Base-by-base conservation (phyloP, 2,797 vertebrate species). In the Rhinatrema bivittatum region DNA sequence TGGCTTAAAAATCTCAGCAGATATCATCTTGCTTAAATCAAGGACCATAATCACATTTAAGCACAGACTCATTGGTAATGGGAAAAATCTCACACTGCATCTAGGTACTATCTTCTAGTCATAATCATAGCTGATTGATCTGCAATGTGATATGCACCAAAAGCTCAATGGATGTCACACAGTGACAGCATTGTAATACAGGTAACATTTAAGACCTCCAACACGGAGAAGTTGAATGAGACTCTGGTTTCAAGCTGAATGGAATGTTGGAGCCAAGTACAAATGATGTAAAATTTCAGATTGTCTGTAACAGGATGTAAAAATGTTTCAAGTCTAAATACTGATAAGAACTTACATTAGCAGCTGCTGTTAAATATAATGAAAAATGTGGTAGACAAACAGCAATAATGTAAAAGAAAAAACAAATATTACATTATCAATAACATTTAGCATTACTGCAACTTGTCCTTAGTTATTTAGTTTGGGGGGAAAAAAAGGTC, bases 121-220 rank as follows among this genome's bases (percentile, higher is more conserved):
- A 72, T 82, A 81, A 83, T 72, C 85, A 81, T 62, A 71, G 80
- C 72, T 14, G 79, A 62, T 76, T 71, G 66, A 74, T 68, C n/a
- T 63, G 77, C 65, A 81, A 83, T 71, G 75, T 73, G 75, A 78
- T 67, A 62, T 65, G 81, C 72, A 84, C 65, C 72, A 67, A 70
- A 67, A 62, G 69, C 80, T 65, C 47, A 51, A 82, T 54, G 78
- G 77, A 86, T 80, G 91, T 94, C 91, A 94, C 92, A 94, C 72
- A 81, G 90, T 91, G 90, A 95, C 91, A 92, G 87, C 82, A 83
- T 83, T 72, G 82, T 79, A 71, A 72, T 70, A 73, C 65, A 77
- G 71, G 61, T 64, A 84, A 87, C 77, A 76, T 62, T 64, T 62
- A 76, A 52, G 57, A 64, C 59, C 72, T 75, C 78, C 74, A 72